A percentile compares a stretch with the other conserved stretches of the same genome.
These are phyloP conservation scores for Diabrotica undecimpunctata DNA, from an alignment of 1,140 invertebrate genomes.

Conservation along the genomic window DNA sequence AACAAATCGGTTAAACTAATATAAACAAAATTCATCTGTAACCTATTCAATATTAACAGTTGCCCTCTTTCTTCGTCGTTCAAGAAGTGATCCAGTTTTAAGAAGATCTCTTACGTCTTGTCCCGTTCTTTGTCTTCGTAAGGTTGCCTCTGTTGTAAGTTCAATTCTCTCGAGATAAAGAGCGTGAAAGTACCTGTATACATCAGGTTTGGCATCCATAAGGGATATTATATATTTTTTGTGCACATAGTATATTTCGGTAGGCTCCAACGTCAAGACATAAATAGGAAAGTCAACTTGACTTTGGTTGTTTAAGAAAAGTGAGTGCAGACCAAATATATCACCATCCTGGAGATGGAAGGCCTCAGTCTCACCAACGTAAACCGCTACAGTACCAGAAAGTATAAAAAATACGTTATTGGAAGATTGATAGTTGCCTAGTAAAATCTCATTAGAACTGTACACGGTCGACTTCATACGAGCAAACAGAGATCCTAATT, in stretches of 20 bases:
- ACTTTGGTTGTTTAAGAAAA: neutral
- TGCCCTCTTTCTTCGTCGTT: neutral
- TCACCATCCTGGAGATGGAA: neutral
- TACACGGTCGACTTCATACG: neutral
- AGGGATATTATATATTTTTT: neutral
- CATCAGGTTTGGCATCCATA: neutral
- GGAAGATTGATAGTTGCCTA: neutral
- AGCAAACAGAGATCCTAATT: neutral
- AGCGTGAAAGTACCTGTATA: neutral
- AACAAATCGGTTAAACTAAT: too few species aligned
- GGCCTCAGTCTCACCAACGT: neutral
- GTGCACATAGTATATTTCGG: neutral
- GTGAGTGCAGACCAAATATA: neutral
- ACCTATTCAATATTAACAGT: neutral
- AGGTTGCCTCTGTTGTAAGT: neutral
- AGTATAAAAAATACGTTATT: neutral
- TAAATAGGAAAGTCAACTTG: too few species aligned
- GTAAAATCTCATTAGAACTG: neutral
- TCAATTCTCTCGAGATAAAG: neutral
- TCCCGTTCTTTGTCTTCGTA: neutral
- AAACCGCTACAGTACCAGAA: neutral
- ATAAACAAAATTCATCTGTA: too few species aligned
- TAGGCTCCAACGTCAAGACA: neutral
- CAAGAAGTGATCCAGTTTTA: neutral
- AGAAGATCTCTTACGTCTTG: neutral